Base-by-base conservation (phyloP, 2,113 vertebrate species). In the Notothenia rossii region DNA sequence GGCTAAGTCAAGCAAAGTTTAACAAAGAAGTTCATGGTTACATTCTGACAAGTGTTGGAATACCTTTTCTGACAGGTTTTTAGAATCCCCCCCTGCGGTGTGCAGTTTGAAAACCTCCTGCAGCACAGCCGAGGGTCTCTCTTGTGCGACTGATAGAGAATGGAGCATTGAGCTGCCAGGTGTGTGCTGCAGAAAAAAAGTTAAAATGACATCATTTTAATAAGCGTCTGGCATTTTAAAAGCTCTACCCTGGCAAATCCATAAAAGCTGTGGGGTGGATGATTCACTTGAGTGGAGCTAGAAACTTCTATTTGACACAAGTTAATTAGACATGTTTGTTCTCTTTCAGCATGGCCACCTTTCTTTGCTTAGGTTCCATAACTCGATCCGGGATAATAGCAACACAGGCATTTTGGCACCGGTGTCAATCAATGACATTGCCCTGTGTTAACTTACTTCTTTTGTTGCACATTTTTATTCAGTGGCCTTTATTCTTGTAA, bases 311-410 rank as follows among this genome's bases (percentile, higher is more conserved):
- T 89, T 79, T 91, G 82, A 89, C 88, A 88, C 83, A 82, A 92
- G 88, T 91, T 93, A 89, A 94, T 93, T 87, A 90, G 90, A 86
- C 83, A 81, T 85, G 88, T 93, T 91, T 50, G 20, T 68, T 69
- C 46, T 80, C 86, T 87, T 92, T 89, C 83, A 88, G 76, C 61
- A 25, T 29, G 79, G 55, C 88, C 85, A 90, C 87, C 87, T 83
- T 86, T 86, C 78, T 76, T 45, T 18, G 49, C 77, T 18, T 3
- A 71, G 83, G 72, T 77, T 83, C 80, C 77, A 89, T 91, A 90
- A 91, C 83, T 93, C 63, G 15, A 69, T 59, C 69, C 3, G 17
- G 68, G 49, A 93, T 89, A 91, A 93, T 82, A 80, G 85, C 51
- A 48, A 53, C 75, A 75, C 82, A 86, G 86, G 87, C 84, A 51